phyloP scores from a whole-genome alignment of 2,113 vertebrate species.

The Gallinago jamesoni region DNA sequence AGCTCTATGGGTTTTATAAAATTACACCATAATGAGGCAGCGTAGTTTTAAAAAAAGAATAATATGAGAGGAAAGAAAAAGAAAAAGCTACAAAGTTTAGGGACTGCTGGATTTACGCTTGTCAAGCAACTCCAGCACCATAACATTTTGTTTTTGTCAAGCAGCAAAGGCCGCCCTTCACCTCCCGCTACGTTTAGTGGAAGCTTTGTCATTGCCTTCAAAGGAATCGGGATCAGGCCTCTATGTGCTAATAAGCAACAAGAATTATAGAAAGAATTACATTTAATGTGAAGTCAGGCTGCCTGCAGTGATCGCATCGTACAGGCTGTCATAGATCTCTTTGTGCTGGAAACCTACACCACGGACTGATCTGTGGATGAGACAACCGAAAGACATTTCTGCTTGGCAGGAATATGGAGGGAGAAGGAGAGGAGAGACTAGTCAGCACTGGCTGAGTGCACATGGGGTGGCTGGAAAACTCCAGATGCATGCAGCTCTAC shows the following conservation, averaged over 20 bases:
- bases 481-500: background rate
- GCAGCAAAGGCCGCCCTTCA: conserved; percentile 25
- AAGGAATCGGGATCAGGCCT: conserved; percentile 51
- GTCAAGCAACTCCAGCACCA: background rate
- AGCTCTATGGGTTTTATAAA: background rate
- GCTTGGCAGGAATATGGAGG: background rate
- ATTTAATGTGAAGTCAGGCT: conserved; percentile 46
- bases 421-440: background rate
- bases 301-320: conserved; percentile 14
- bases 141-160: conserved; percentile 35
- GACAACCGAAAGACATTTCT: conserved; percentile 43
- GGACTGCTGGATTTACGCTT: background rate
- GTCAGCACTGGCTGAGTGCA: background rate
- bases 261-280: conserved; percentile 52
- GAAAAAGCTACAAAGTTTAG: background rate
- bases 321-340: conserved; percentile 47
- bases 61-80: background rate
- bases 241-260: conserved; percentile 36
- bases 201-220: conserved; percentile 40
- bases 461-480: background rate
- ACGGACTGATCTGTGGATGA: conserved; percentile 13
- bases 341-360: conserved; percentile 38
- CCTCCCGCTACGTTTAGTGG: background rate
- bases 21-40: background rate
- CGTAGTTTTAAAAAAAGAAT: background rate